phyloP scores from a whole-genome alignment of 2,797 vertebrate species.

The Sebastes glaucus region DNA sequence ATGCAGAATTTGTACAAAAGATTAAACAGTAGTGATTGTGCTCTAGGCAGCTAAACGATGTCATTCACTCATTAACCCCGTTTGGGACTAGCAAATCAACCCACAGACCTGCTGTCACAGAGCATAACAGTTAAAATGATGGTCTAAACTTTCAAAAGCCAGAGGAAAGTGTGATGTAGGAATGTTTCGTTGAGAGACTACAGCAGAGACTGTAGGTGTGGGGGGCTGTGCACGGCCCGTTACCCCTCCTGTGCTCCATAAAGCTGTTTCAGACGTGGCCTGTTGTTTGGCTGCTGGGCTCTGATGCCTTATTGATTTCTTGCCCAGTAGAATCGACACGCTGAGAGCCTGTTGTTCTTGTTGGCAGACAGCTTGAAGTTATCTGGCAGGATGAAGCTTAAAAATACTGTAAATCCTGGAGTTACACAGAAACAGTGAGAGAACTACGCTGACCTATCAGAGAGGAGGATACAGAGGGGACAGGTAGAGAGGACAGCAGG shows the following conservation, averaged over 20 bases:
- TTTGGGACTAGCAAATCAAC: no score
- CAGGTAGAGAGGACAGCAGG: not conserved
- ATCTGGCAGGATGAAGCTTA: not conserved
- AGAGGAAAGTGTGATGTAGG: not conserved
- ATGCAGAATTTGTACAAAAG: no score
- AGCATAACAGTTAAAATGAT: not conserved
- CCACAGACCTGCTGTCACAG: not conserved
- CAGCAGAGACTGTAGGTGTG: not conserved
- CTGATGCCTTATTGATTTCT: conserved; percentile 14
- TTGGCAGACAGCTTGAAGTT: not conserved
- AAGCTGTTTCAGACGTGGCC: not conserved
- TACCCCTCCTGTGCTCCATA: not conserved
- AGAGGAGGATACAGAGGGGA: not conserved
- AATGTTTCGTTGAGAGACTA: not conserved
- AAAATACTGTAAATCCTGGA: not conserved
- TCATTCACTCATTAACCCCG: accelerated
- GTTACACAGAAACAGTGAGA: not conserved
- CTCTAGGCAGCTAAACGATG: no score
- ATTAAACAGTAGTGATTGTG: no score
- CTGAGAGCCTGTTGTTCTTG: not conserved
- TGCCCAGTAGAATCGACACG: not conserved
- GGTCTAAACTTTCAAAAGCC: not conserved
- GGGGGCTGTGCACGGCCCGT: not conserved
- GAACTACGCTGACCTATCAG: not conserved
- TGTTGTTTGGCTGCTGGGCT: not conserved